Conservation (phyloP, 2,888 invertebrate species). For the Coleophora deauratella region DNA sequence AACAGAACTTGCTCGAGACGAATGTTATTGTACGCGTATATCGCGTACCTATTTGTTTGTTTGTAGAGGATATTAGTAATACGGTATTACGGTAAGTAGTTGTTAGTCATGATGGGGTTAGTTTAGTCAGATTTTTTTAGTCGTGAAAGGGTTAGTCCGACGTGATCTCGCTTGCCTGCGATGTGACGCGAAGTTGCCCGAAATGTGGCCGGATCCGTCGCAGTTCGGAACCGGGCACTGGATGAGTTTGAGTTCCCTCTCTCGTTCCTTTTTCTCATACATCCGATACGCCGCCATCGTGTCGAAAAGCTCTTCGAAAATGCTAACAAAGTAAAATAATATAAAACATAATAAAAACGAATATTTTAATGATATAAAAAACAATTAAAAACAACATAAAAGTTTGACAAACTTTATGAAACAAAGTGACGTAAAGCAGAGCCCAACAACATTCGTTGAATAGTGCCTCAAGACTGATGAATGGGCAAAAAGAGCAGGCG, state of each 20-base stretch:
- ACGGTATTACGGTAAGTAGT: too few species aligned
- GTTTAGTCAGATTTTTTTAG: too few species aligned
- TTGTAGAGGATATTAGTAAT: too few species aligned
- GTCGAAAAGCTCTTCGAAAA: conserved; percentile 55
- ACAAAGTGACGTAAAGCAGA: conserved; percentile 8
- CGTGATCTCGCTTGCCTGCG: conserved; percentile 81
- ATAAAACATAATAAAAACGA: conserved; percentile 26
- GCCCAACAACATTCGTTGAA: conserved; percentile 1
- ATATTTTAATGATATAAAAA: conserved; percentile 12
- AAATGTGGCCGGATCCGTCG: conserved; percentile 91
- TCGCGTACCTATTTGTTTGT: too few species aligned
- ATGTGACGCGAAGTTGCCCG: conserved; percentile 92
- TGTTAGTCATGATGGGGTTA: too few species aligned
- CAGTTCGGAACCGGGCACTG: conserved; percentile 87
- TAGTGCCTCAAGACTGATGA: not conserved
- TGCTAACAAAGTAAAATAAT: conserved; percentile 41
- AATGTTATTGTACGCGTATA: too few species aligned
- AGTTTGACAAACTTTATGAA: conserved; percentile 6
- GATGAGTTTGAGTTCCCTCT: conserved; percentile 55
- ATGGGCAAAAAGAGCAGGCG: conserved; percentile 11
- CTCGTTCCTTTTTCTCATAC: conserved; percentile 78
- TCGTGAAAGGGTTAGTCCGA: conserved; percentile 43
- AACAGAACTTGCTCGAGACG: too few species aligned
- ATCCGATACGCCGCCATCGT: conserved; percentile 63
- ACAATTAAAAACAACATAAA: conserved; percentile 16